Evolutionary conservation across 2,888 invertebrate species (phyloP), one percentile per base, ranked within the genome.

Genomic region (Drosophila falleni): DNA sequence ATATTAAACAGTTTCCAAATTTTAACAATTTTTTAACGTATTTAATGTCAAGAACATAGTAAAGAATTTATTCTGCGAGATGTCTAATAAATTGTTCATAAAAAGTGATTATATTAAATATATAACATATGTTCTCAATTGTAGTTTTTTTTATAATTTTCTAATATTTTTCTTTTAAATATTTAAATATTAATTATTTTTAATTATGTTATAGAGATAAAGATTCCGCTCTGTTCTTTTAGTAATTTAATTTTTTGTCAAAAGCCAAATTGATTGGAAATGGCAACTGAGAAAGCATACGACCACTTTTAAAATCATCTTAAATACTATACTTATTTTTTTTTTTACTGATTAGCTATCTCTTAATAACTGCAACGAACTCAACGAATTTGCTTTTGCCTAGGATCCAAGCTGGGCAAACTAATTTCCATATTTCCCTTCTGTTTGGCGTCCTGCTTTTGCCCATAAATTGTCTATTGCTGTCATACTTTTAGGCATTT

Each of bases 401-500:
- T 42, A 58, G 72, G 42, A 49, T 66, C 60, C 31, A 19, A 39
- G 53, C 42, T 41, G 37, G 26, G 31, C 39, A 37, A 73, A 65
- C 76, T 70, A 74, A 76, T 76, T 76, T 76, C 74, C 76, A 76
- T 76, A 76, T 72, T 75, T 59, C 54, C 35, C 53, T 49, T 35
- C 39, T 35, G 54, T 60, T 58, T 51, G 39, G 6, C 37, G 47
- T 53, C 42, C 51, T 37, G 44, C 47, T 53, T 19, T 44, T 29
- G n/a, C 46, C 58, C 75, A 82, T 86, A 86, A 86, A 86, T 85
- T 87, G 82, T 82, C 82, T 76, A 86, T 86, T 54, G 88, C 88
- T 86, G 88, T 88, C 87, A 81, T 88, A 84, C 86, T 86, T 81
- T 86, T 86, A 74, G 86, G 84, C 87, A 86, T 86, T 86, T 86